phyloP scores from a whole-genome alignment of 2,797 vertebrate genomes.

The Artibeus jamaicensis region DNA sequence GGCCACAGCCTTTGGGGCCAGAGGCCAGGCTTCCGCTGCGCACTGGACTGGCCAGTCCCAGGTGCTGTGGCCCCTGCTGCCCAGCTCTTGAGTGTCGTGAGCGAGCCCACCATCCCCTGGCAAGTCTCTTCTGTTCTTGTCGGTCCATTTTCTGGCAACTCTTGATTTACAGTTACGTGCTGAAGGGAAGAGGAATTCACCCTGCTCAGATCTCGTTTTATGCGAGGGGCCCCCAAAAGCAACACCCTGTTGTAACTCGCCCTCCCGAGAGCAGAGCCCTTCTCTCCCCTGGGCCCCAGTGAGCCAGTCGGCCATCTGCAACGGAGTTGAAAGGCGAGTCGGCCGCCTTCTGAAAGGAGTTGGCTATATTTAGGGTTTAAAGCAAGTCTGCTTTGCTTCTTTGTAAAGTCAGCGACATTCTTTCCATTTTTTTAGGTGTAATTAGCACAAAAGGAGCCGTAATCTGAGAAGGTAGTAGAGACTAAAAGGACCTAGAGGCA shows the following conservation, averaged over 20 bases:
- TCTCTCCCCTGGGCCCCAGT: constrained; percentile 73
- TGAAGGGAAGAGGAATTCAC: neutral
- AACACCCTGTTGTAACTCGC: neutral
- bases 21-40: too few relatives aligned
- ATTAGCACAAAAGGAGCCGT: constrained; percentile 84
- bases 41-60: neutral
- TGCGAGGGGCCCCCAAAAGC: constrained; percentile 31
- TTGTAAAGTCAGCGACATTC: constrained; percentile 84
- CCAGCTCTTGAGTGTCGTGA: neutral
- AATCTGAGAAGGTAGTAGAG: constrained; percentile 81
- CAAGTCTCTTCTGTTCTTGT: neutral
- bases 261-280: constrained; percentile 56
- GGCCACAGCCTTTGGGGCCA: neutral
- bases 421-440: constrained; percentile 81
- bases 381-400: constrained; percentile 83
- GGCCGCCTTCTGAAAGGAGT: constrained; percentile 80
- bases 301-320: constrained; percentile 78
- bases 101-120: neutral
- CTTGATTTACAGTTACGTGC: neutral
- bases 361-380: constrained; percentile 81
- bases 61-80: neutral
- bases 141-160: neutral
- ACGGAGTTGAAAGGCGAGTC: constrained; percentile 78
- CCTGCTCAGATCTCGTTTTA: neutral
- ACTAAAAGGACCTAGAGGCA: constrained; percentile 71